A percentile compares a stretch with the other conserved stretches of the same genome.
Conservation (phyloP, 2,888 invertebrate species). For the Tipula confusa region DNA sequence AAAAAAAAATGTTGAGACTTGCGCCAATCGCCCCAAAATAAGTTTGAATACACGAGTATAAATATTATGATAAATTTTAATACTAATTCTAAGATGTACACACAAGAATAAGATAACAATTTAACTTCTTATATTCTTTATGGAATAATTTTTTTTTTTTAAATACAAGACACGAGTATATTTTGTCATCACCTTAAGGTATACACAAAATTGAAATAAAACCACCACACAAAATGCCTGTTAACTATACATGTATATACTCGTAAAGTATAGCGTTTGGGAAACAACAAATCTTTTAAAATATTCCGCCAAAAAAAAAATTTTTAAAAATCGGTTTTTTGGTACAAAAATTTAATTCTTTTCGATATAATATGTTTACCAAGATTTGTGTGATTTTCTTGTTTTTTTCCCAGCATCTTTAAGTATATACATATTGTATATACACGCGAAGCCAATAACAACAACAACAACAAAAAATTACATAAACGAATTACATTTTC, state of each 20-base stretch:
- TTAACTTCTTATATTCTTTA: background rate
- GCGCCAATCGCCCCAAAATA: background rate
- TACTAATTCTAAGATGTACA: background rate
- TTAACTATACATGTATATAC: background rate
- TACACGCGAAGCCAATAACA: background rate
- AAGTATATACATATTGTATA: background rate
- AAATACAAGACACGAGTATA: background rate
- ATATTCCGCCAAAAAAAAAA: background rate
- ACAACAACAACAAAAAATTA: background rate
- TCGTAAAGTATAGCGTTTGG: background rate
- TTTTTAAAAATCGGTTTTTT: background rate
- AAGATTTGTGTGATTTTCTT: constrained; percentile 25
- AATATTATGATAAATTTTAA: background rate
- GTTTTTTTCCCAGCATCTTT: constrained; percentile 12
- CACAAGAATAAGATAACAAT: background rate
- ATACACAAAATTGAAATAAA: constrained; percentile 4
- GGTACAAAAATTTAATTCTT: background rate
- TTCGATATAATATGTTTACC: background rate
- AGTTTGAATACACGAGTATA: background rate
- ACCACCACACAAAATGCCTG: constrained; percentile 9
- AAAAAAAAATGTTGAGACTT: background rate
- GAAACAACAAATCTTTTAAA: background rate
- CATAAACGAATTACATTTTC: constrained; percentile 20
- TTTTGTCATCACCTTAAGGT: constrained; percentile 14
- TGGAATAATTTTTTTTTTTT: background rate